Evolutionary conservation across 2,888 invertebrate species (phyloP), one percentile per base, ranked within the genome.

Genomic region (Lapara coniferarum): DNA sequence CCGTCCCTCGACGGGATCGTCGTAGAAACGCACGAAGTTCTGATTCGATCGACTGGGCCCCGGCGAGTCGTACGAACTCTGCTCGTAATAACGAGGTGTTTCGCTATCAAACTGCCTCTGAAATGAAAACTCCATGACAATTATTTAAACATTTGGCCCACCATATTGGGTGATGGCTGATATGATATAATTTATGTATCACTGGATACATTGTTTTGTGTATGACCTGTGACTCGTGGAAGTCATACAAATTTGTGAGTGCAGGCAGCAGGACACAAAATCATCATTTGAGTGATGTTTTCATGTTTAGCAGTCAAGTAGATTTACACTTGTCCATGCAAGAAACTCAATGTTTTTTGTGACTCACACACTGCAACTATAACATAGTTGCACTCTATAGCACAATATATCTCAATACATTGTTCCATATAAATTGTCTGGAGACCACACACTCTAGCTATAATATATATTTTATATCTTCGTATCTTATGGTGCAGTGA

Each of bases 51-150:
- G 59, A 75, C 63, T 30, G 51, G 66, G 46, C 66, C 57, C 72
- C 77, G 73, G 77, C 70, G 75, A 71, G 68, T 71, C 69, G 46
- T 73, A 66, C 68, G 74, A 63, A 46, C 66, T 71, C 69, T 78
- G 80, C 73, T 80, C 76, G 69, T 80, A 80, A 73, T 79, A 83
- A 74, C 71, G 75, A 71, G 82, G 76, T 69, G 79, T 77, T 71
- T 82, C 73, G 74, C 73, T 77, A 71, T 75, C 76, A 79, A 75
- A 85, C 73, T 79, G 81, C 78, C 85, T 87, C 89, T 89, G 89
- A 88, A 89, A 89, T 81, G 77, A 77, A 83, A 85, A 81, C 75
- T 55, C 19, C 10, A 55, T 37, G 37, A 37, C n/a, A 68, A 19
- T 66, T 55, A 53, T 37, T 52, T 10, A 14, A 14, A 52, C 49